Base-by-base conservation (phyloP, 1,140 invertebrate species). In the Drosophila grimshawi region DNA sequence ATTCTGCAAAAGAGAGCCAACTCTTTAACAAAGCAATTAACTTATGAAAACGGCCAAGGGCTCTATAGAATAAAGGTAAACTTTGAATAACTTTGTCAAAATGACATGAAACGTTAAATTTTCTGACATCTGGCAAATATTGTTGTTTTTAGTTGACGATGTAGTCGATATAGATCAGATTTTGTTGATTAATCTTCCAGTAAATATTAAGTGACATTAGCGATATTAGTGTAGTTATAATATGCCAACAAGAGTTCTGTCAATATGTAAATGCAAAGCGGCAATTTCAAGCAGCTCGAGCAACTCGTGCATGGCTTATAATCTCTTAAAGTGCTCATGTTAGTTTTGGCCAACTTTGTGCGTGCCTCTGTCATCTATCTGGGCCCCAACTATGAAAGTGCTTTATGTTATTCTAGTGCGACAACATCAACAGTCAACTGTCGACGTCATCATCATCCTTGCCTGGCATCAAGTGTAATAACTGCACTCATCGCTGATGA, bases 401-500 rank as follows among this genome's bases (percentile, higher is more conserved):
- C 39, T 81, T 82, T 53, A 53, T 65, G 67, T 77, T 52, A 68
- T 78, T 81, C 69, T 48, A 45, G 27, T 33, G 51, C 37, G 53
- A 33, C 68, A 76, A 66, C 55, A 60, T 82, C 81, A 65, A 69
- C 66, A 63, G 64, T 49, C 72, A 35, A 75, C 55, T 67, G 70
- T 62, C 63, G 35, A 61, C 65, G 39, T 62, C 72, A n/a, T 51
- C 76, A 69, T 74, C 75, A 43, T 65, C 43, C 19, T 48, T 48
- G 27, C 39, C 52, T 10, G 51, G 45, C 72, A 59, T 81, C 61
- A 71, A 69, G 73, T 64, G 65, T 83, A 83, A 86, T 81, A 82
- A 76, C 74, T 85, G 81, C 82, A 86, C 81, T 86, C 81, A 86
- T 79, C 66, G 10, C 64, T 78, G 75, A 82, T 88, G 83, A 86